A percentile compares a stretch with the other conserved stretches of the same genome.
These are phyloP conservation scores for Anhinga anhinga DNA, from an alignment of 2,113 vertebrate species.

Conservation along the genomic window DNA sequence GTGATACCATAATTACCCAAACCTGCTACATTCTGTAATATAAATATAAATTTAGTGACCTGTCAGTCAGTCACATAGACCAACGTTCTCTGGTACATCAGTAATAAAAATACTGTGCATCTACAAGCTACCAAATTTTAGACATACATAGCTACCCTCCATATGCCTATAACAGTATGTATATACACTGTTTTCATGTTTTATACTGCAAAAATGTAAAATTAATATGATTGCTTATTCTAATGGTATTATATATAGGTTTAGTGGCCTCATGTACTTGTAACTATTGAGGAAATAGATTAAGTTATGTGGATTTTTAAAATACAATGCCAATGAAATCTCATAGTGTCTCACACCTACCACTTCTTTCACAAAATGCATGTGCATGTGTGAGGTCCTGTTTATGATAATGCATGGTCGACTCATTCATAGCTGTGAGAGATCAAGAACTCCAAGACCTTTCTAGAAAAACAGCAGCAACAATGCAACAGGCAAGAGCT, in stretches of 20 bases:
- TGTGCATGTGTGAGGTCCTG: not conserved
- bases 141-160: not conserved
- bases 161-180: not conserved
- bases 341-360: not conserved
- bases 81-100: not conserved
- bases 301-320: not conserved
- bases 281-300: not conserved
- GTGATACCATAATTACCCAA: not conserved
- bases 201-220: not conserved
- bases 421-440: not conserved
- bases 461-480: not conserved
- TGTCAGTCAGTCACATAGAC: not conserved
- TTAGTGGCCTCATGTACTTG: not conserved
- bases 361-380: not conserved
- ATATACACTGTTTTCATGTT: not conserved
- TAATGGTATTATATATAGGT: not conserved
- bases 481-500: not conserved
- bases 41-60: not conserved
- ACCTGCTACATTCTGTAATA: not conserved
- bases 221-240: not conserved
- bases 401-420: not conserved
- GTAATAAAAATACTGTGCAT: not conserved
- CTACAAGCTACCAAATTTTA: not conserved
- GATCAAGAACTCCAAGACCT: not conserved
- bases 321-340: not conserved